These are phyloP conservation scores for Acanthopleura granulata DNA, from an alignment of 2,888 invertebrate genomes.

Conservation along the genomic window DNA sequence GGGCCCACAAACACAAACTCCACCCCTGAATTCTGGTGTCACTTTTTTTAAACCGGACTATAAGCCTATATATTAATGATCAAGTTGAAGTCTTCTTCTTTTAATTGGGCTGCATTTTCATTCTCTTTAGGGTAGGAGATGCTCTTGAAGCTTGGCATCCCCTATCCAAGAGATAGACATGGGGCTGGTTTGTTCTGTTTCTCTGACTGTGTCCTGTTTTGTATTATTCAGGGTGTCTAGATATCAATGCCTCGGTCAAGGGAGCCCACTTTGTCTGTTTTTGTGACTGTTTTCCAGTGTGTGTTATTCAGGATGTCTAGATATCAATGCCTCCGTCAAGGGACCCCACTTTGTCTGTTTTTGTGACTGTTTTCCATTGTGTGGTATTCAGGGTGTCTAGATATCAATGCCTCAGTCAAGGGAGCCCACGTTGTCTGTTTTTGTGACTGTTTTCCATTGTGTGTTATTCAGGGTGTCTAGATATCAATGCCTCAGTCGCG, in stretches of 20 bases:
- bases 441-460: slow-evolving; percentile 75
- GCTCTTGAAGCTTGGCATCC: too few relatives aligned
- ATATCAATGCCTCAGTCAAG: slow-evolving; percentile 79
- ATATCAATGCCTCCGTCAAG: slow-evolving; percentile 79
- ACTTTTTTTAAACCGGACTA: too few relatives aligned
- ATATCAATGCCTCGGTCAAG: slow-evolving; percentile 73
- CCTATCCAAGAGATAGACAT: too few relatives aligned
- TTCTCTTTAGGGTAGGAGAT: too few relatives aligned
- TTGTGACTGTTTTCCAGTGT: too few relatives aligned
- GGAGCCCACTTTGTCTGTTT: slow-evolving; percentile 72
- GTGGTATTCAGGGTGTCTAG: slow-evolving; percentile 74
- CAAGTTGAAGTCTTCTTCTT: too few relatives aligned
- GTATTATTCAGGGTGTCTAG: slow-evolving; percentile 71
- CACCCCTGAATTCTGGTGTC: too few relatives aligned
- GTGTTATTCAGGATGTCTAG: slow-evolving; percentile 74
- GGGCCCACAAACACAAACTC: too few relatives aligned
- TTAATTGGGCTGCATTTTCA: too few relatives aligned
- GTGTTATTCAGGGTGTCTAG: slow-evolving; percentile 74
- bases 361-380: slow-evolving; percentile 75
- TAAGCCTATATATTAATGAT: too few relatives aligned
- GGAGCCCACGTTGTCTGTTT: slow-evolving; percentile 79
- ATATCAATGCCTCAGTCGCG: slow-evolving; percentile 79
- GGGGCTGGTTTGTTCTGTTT: too few relatives aligned
- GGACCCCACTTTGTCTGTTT: slow-evolving; percentile 79
- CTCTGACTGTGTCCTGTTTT: not conserved